Conservation (phyloP, 92 coral and sea anemone genomes). For the Epizoanthus rinbou region DNA sequence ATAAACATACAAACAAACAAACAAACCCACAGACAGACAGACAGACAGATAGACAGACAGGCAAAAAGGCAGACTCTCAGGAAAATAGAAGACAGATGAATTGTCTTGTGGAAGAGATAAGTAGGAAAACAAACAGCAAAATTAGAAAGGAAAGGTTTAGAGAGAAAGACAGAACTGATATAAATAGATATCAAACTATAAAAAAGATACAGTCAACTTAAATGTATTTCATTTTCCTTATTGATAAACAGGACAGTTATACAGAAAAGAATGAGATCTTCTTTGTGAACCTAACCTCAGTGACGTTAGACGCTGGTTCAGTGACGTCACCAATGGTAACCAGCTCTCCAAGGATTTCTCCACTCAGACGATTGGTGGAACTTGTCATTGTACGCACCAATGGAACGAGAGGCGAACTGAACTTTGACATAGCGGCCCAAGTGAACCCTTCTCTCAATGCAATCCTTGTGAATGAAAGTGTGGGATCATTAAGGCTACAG, state of each 20-base stretch:
- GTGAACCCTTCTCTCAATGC: constrained; percentile 62
- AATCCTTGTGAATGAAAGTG: constrained; percentile 59
- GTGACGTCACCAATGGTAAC: constrained; percentile 46
- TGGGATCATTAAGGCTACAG: constrained; percentile 49
- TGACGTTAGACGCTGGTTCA: constrained; percentile 67
- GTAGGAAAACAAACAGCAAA: no score
- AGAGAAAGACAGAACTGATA: no score
- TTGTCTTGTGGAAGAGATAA: no score
- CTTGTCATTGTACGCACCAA: constrained; percentile 82
- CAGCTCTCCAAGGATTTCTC: constrained; percentile 82
- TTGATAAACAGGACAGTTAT: constrained; percentile 55
- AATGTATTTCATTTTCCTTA: not conserved
- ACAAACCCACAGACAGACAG: no score
- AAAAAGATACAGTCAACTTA: not conserved
- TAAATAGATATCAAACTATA: not conserved
- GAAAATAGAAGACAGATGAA: no score
- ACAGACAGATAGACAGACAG: no score
- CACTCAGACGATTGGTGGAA: constrained; percentile 64
- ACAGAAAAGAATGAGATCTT: constrained; percentile 72
- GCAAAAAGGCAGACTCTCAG: no score
- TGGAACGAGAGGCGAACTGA: constrained; percentile 77
- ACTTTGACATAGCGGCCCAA: constrained; percentile 67
- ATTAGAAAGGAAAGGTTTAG: no score
- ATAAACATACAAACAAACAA: no score
- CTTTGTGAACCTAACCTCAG: constrained; percentile 81